A percentile compares a stretch with the other conserved stretches of the same genome.
phyloP scores from a whole-genome alignment of 2,888 invertebrate genomes.

The Thereva nobilitata region DNA sequence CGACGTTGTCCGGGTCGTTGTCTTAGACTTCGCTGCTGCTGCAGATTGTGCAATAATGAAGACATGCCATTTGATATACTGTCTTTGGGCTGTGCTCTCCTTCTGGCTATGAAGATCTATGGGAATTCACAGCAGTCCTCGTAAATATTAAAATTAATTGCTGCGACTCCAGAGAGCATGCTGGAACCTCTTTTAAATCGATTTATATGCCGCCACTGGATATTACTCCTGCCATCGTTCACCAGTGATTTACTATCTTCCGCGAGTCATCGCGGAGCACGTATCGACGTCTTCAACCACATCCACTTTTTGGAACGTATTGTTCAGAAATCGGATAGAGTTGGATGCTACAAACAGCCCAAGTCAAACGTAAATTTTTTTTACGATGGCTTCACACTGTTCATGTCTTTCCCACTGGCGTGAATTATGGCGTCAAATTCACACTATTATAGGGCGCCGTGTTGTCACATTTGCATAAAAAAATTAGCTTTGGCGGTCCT shows the following conservation, averaged over 20 bases:
- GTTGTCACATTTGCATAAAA: conserved; percentile 25
- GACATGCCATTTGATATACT: conserved; percentile 32
- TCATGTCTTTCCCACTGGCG: not conserved
- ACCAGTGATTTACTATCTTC: conserved; percentile 21
- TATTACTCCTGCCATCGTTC: conserved; percentile 8
- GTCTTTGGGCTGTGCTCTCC: not conserved
- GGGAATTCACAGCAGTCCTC: conserved; percentile 36
- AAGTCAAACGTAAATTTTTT: too few relatives aligned
- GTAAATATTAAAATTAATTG: conserved; percentile 41
- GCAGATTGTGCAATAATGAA: conserved; percentile 39
- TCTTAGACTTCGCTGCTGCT: conserved; percentile 25
- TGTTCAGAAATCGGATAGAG: too few relatives aligned
- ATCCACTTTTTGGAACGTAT: too few relatives aligned
- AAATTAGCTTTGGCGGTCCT: conserved; percentile 6
- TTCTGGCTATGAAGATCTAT: conserved; percentile 27
- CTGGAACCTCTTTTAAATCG: conserved; percentile 32
- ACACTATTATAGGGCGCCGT: conserved; percentile 24
- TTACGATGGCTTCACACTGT: too few relatives aligned
- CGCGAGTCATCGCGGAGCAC: not conserved
- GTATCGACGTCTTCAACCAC: too few relatives aligned
- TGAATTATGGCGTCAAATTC: conserved; percentile 23
- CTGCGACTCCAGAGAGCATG: conserved; percentile 26
- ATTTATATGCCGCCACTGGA: conserved; percentile 24
- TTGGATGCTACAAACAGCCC: too few relatives aligned
- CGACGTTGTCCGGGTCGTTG: too few relatives aligned